phyloP scores from a whole-genome alignment of 2,888 invertebrate species.

The Candidula unifasciata region DNA sequence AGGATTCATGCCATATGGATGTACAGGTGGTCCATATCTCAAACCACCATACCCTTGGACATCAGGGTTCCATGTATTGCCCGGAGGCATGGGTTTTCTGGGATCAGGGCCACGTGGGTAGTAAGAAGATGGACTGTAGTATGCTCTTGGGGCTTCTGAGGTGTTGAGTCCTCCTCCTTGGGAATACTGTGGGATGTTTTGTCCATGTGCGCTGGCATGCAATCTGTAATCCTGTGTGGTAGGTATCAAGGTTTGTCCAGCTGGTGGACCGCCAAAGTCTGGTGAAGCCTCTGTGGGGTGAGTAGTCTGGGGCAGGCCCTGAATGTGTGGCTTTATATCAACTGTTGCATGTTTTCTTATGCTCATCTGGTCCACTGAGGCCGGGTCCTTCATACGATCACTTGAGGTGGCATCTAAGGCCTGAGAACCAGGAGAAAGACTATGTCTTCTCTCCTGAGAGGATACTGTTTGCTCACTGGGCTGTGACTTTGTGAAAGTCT shows the following conservation, averaged over 20 bases:
- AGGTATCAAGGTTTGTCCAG: background rate
- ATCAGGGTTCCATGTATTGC: constrained; percentile 13
- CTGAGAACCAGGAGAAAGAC: constrained; percentile 6
- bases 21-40: constrained; percentile 19
- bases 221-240: background rate
- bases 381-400: constrained; percentile 1
- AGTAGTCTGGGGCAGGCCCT: background rate
- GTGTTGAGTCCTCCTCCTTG: background rate
- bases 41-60: constrained; percentile 28
- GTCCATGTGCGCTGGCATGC: background rate
- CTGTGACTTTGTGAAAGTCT: background rate
- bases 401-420: background rate
- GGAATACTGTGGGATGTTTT: background rate
- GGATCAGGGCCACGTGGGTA: constrained; percentile 28
- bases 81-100: constrained; percentile 26
- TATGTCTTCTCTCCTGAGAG: constrained; percentile 1
- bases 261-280: background rate
- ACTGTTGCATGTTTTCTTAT: background rate
- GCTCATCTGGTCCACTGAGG: background rate
- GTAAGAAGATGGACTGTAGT: constrained; percentile 36
- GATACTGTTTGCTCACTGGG: background rate
- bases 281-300: constrained; percentile 12
- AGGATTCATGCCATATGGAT: constrained; percentile 20
- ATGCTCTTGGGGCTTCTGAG: background rate
- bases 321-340: background rate